phyloP scores from a whole-genome alignment of 1,140 invertebrate species.

The Trichoplusia ni region DNA sequence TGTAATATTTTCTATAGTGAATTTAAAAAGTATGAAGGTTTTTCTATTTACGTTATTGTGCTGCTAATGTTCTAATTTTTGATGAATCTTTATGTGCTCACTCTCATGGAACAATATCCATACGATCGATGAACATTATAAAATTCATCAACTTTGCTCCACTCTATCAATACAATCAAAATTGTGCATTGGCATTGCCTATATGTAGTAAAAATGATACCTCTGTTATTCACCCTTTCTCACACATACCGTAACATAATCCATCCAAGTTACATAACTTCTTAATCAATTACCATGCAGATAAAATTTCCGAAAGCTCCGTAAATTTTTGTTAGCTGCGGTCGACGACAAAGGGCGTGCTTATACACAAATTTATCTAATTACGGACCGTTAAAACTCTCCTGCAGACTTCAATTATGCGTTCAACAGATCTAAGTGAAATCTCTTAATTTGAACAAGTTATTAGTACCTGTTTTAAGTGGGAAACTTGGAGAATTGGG shows the following conservation, averaged over 20 bases:
- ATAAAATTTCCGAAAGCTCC: conserved; percentile 13
- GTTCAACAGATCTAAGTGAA: conserved; percentile 27
- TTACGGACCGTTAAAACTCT: conserved; percentile 32
- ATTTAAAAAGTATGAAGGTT: too few relatives aligned
- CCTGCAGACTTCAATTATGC: conserved; percentile 19
- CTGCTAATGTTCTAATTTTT: too few relatives aligned
- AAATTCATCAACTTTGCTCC: too few relatives aligned
- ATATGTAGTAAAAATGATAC: too few relatives aligned
- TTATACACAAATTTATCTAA: conserved; percentile 34
- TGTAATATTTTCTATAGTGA: neutral
- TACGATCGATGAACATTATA: too few relatives aligned
- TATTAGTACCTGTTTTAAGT: conserved; percentile 31
- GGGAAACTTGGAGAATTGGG: conserved; percentile 10
- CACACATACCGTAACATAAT: too few relatives aligned
- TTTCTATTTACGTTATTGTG: too few relatives aligned
- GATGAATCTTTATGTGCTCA: too few relatives aligned
- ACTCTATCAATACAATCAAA: too few relatives aligned
- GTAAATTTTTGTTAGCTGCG: conserved; percentile 26
- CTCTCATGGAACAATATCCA: too few relatives aligned
- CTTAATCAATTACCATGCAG: neutral
- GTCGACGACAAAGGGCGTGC: conserved; percentile 17
- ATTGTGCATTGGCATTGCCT: too few relatives aligned
- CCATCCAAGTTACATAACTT: neutral
- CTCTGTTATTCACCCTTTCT: too few relatives aligned
- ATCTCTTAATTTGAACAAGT: conserved; percentile 32